phyloP scores from a whole-genome alignment of 2,888 invertebrate species.

The Cerastis rubricosa region DNA sequence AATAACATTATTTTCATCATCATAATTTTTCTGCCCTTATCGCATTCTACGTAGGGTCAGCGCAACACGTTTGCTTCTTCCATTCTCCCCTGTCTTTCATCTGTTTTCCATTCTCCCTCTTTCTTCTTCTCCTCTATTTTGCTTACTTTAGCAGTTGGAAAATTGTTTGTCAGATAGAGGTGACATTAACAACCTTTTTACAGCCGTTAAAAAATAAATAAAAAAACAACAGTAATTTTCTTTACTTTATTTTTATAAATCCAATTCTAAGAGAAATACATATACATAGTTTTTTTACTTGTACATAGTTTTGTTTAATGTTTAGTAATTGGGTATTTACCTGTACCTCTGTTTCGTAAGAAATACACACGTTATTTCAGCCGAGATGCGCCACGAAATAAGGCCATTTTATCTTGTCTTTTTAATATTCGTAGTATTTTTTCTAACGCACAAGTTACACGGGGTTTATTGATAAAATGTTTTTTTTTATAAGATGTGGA shows the following conservation, averaged over 20 bases:
- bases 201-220: no score
- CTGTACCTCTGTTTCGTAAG: background rate
- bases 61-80: no score
- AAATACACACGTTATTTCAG: background rate
- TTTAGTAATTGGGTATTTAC: background rate
- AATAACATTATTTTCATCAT: background rate
- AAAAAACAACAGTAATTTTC: background rate
- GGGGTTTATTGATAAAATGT: background rate
- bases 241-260: constrained; percentile 3
- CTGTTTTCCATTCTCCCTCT: no score
- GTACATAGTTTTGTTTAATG: background rate
- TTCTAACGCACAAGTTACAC: background rate
- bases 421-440: background rate
- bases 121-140: no score
- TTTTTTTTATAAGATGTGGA: no score
- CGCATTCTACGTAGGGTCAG: no score
- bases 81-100: no score
- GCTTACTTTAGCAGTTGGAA: background rate
- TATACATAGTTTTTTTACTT: background rate
- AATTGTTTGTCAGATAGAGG: background rate
- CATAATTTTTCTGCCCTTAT: no score
- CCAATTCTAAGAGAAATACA: background rate
- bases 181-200: background rate
- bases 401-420: background rate
- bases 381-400: background rate